Percentiles rank a stretch among this genome's conserved stretches.
Conservation (phyloP, 2,888 invertebrate genomes). For the Resseliella maxima region DNA sequence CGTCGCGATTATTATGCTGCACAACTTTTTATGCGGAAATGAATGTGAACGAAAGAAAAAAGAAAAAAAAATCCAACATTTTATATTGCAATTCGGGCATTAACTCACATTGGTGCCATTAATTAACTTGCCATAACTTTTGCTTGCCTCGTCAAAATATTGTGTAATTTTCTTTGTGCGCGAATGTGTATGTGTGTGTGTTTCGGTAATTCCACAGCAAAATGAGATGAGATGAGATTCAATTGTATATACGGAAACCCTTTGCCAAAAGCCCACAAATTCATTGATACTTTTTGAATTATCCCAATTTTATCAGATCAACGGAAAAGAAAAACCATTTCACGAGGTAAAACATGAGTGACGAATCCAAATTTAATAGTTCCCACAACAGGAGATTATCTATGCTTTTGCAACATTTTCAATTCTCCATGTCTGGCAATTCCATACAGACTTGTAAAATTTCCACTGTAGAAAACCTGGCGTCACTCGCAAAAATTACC, state of each 20-base stretch:
- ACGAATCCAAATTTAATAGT: no score
- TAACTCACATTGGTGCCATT: conserved; percentile 12
- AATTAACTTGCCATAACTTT: conserved; percentile 49
- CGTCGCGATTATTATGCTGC: not conserved
- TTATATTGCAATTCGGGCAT: not conserved
- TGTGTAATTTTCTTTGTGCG: not conserved
- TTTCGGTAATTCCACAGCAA: not conserved
- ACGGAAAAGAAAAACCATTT: not conserved
- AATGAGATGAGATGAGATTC: not conserved
- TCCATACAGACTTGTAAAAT: no score
- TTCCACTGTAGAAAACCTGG: no score
- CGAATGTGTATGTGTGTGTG: not conserved
- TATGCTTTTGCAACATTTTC: no score
- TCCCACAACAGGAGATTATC: no score
- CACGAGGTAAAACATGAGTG: no score
- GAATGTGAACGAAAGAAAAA: not conserved
- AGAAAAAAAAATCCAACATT: not conserved
- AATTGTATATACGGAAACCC: not conserved
- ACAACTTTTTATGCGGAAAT: not conserved
- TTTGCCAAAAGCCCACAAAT: not conserved
- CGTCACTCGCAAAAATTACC: not conserved
- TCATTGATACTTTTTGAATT: not conserved
- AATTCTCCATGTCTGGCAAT: no score
- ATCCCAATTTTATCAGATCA: not conserved
- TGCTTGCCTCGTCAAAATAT: not conserved